Base-by-base conservation (phyloP, 2,797 vertebrate species). In the Danionella dracula region DNA sequence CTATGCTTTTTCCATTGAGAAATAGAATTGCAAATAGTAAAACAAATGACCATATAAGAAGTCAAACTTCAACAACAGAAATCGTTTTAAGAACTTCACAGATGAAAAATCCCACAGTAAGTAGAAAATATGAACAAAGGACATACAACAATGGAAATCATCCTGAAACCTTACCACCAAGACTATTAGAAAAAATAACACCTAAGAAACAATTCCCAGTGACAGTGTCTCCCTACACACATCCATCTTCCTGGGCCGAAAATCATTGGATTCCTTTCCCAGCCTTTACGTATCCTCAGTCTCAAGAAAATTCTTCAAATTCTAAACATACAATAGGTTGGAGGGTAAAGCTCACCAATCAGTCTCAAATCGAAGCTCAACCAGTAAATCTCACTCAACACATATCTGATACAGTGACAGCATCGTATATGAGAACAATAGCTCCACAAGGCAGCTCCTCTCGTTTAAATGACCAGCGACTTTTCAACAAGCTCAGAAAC, bases 401-500 rank as follows among this genome's bases (percentile, higher is more conserved):
- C 23, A 32, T 61, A n/a, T 35, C 74, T 37, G 70, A 48, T 61
- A 37, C 70, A 60, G 57, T 48, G 32, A 70, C 45, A 29, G 32
- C 51, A 12, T 37, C 53, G 4, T 12, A 66, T 58, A 29, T 10
- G 5, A 49, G 23, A 31, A 56, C 65, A 9, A 13, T 66, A 32
- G 53, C 68, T 35, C 65, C 73, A 62, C 51, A 78, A 16, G 20
- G 13, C 37, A 60, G 58, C 35, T 62, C 58, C 1, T 65, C 70
- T 23, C 53, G 48, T 38, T 42, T 78, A 50, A 85, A 78, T 68
- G 85, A 91, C 74, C 80, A 85, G 4, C 62, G 85, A 13, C 77
- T 88, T 61, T 69, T 89, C 1, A 80, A 76, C 11, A 87, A 78
- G 68, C 82, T 90, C 60, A 83, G 87, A 74, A 89, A 89, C 79